Base-by-base conservation (phyloP, 1,140 invertebrate species). In the Berghia stephanieae region DNA sequence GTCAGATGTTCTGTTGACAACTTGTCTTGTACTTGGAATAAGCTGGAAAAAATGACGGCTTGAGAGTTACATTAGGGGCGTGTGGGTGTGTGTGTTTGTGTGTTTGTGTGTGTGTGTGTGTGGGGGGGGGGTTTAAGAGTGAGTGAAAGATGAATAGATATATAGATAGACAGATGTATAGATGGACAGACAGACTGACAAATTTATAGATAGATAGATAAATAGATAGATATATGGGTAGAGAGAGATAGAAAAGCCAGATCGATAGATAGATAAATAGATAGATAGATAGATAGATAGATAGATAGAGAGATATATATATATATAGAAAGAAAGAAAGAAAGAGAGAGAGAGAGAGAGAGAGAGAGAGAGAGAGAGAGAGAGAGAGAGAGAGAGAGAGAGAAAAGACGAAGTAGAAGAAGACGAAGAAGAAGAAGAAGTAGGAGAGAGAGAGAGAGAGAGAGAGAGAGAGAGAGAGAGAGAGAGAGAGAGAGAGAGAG, bases 291-390 rank as follows among this genome's bases (percentile, higher is more conserved):
- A 49, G 34, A 66, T 10, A 66, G 27, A 75, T 18, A 75, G 73
- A 75, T 40, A 75, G 73, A 66, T 18, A 75, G 73, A 75, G 13
- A 66, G 57, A 66, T 40, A 75, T 38, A 66, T 18, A 66, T 55
- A 66, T 40, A 75, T 55, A 75, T 36, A 75, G 57, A 75, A n/a
- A 75, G 73, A 75, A 21, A 66, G 38, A 44, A 27, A 44, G 40
- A 44, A 13, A 66, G 57, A 66, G 3, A 44, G 40, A 43, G 31
- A 46, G 57, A 46, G 38, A 75, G 44, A 67, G 16, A 68, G 66
- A 68, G 5, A 40, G 66, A 68, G 34, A 34, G 63, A 67, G 34
- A 67, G 63, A 67, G 34, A 67, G 63, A 67, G n/a, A 57, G 55
- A 57, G n/a, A n/a, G n/a, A n/a, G n/a, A n/a, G 49, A 52, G 49